Evolutionary conservation across 1,140 invertebrate genomes (phyloP), one percentile per base, ranked within the genome.

Genomic region (Cotesia chilonis): DNA sequence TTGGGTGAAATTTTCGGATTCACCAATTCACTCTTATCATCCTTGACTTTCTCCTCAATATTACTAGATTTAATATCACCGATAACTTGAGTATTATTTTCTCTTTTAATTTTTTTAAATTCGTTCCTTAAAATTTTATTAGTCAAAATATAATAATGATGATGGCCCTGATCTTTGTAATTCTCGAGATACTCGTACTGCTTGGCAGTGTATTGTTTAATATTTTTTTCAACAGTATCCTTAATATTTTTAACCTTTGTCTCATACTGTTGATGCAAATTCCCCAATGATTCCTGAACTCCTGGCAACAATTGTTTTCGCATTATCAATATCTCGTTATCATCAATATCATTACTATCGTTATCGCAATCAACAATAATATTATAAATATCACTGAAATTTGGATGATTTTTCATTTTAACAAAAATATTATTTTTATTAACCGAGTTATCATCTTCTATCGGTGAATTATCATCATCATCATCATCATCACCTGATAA

Each of bases 171-270:
- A 68, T 89, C 87, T 36, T 86, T 83, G 74, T 87, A 87, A 38
- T 84, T 77, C 66, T 90, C 88, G 51, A 90, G 77, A 55, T 83
- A 74, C 47, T 85, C 81, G 83, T 88, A 87, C 72, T 90, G 88
- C 68, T 89, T 81, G 51, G 87, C 84, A 10, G 87, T 87, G 71
- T 83, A 90, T 63, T 78, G 75, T 60, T 85, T 84, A 72, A 90
- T 88, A 78, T 84, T 86, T 74, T 89, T 85, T 75, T 90, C 89
- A 60, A 86, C 83, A n/a, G 78, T 73, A 28, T 77, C 71, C 71
- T 83, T 78, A 81, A 89, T 83, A 20, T 80, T 80, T 69, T 87
- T 87, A 14, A 90, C 79, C 71, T 81, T 83, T 76, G 88, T 85
- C 41, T 86, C 82, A 10, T 87, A 78, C 61, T 88, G 84, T 74